Evolutionary conservation across 2,888 invertebrate species (phyloP), one percentile per base, ranked within the genome.

Genomic region (Trypoxylon attenuatum): DNA sequence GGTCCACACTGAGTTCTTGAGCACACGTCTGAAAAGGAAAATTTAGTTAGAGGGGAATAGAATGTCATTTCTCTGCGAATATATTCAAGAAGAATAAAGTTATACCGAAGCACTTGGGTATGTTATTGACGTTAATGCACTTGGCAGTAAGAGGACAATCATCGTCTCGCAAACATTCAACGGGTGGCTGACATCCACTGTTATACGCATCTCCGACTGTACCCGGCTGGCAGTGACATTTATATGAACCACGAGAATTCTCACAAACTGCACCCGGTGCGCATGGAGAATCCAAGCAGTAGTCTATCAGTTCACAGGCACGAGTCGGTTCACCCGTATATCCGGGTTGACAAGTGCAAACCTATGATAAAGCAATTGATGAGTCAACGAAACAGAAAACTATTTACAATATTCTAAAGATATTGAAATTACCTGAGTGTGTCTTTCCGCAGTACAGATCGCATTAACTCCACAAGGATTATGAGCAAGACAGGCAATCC

Each of bases 401-500:
- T n/a, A n/a, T n/a, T n/a, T n/a, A n/a, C n/a, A n/a, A n/a, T n/a
- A n/a, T n/a, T n/a, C n/a, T n/a, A n/a, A n/a, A n/a, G n/a, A n/a
- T n/a, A n/a, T n/a, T n/a, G n/a, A n/a, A n/a, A 88, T 89, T 41
- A 89, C 90, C 84, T 94, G 94, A 67, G 90, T 90, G 81, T 96
- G 96, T 79, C 92, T 91, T 85, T 95, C 94, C 1, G 95, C 93
- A 0, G 95, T 93, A 82, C 96, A 96, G 38, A 96, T 88, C 0
- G 96, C 93, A 86, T 96, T 95, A 52, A 92, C 91, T 0, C 95
- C 96, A 80, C 96, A 96, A 13, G 93, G 92, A 85, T 95, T 94
- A n/a, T 92, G 89, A 2, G 92, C 91, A 16, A 96, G 89, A 82
- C 96, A 96, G 13, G 95, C 94, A 64, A 95, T 94, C 88, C 95